Percentiles rank a stretch among this genome's conserved stretches.
Evolutionary conservation across 2,113 vertebrate species (phyloP).

Genomic region (Ivindomyrus marchei): DNA sequence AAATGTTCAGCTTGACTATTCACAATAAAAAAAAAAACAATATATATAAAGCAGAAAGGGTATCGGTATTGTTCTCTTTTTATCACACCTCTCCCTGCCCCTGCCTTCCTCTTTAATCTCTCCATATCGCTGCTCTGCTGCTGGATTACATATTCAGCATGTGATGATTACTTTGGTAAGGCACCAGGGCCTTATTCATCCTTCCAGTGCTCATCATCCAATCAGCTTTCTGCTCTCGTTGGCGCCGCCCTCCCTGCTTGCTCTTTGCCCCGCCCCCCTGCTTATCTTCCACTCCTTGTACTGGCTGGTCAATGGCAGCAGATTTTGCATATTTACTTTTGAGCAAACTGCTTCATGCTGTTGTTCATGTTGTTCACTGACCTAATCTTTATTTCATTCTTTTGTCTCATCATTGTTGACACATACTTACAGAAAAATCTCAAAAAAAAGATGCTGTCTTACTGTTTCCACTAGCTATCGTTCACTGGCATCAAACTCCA

Average conservation of each 20-base stretch:
- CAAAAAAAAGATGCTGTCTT: background rate
- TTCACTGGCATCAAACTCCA: too few species aligned
- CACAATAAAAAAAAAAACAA: too few species aligned
- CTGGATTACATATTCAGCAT: conserved; percentile 76
- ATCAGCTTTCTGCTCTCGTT: background rate
- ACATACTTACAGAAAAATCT: background rate
- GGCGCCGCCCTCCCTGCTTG: background rate
- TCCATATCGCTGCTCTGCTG: conserved; percentile 39
- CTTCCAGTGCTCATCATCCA: conserved; percentile 36
- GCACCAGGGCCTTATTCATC: conserved; percentile 46
- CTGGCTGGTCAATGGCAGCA: background rate
- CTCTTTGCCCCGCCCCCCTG: background rate
- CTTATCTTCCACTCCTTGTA: background rate
- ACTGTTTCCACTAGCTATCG: too few species aligned
- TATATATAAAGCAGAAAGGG: too few species aligned
- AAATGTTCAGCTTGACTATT: too few species aligned
- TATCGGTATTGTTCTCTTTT: conserved; percentile 4
- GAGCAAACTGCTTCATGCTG: background rate
- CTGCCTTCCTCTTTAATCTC: conserved; percentile 35
- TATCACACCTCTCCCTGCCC: background rate
- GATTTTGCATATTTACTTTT: background rate
- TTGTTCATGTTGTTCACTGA: background rate
- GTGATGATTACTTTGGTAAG: conserved; percentile 99
- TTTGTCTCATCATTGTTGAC: background rate
- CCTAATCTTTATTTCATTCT: background rate